Evolutionary conservation across 2,888 invertebrate species (phyloP).

Genomic region (Tricholauxania praeusta): DNA sequence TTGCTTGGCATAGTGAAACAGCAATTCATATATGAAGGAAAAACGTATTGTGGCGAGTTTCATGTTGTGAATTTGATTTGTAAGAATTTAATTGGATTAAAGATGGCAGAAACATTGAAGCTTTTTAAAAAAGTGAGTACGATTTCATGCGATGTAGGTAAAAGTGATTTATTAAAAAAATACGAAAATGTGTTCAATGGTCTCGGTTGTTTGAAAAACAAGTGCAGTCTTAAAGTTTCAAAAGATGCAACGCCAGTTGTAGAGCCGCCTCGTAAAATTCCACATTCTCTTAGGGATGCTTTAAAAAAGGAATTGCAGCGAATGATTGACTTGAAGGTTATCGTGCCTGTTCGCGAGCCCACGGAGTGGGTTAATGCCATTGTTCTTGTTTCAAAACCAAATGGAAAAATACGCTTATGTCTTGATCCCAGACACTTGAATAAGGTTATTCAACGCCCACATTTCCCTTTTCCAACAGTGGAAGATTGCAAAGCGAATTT

Average conservation of each 20-base stretch:
- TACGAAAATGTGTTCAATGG: slow-evolving; percentile 35
- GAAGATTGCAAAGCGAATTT: slow-evolving; percentile 39
- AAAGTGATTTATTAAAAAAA: slow-evolving; percentile 20
- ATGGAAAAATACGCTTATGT: slow-evolving; percentile 41
- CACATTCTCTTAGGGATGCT: slow-evolving; percentile 29
- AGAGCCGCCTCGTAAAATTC: slow-evolving; percentile 36
- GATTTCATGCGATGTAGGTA: not conserved
- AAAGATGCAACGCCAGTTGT: slow-evolving; percentile 20
- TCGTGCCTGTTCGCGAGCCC: too few relatives aligned
- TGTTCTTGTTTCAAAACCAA: slow-evolving; percentile 35
- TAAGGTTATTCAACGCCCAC: slow-evolving; percentile 38
- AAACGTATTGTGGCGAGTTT: too few relatives aligned
- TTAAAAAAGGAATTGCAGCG: slow-evolving; percentile 23
- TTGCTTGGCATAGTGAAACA: too few relatives aligned
- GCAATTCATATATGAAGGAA: too few relatives aligned
- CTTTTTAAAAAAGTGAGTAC: slow-evolving; percentile 6
- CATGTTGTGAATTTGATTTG: too few relatives aligned
- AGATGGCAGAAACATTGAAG: not conserved
- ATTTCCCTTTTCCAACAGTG: slow-evolving; percentile 40
- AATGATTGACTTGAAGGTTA: too few relatives aligned
- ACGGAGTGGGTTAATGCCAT: too few relatives aligned
- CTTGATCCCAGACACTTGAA: slow-evolving; percentile 46
- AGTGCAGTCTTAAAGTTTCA: slow-evolving; percentile 34
- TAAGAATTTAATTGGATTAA: too few relatives aligned
- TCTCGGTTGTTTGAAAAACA: slow-evolving; percentile 33